Conservation (phyloP, 2,888 invertebrate genomes). For the Bombyx huttoni region DNA sequence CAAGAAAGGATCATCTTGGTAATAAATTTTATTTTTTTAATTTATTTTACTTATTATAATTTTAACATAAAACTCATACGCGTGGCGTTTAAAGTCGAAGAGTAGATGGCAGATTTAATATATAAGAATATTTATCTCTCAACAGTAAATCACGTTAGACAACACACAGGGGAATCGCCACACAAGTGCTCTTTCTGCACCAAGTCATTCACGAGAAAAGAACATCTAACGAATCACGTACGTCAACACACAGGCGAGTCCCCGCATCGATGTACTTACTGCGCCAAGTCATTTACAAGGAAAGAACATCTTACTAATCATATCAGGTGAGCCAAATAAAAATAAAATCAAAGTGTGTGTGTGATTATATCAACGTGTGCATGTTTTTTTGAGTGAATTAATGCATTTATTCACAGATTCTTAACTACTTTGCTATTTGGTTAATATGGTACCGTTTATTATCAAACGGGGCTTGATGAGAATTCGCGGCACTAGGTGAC, state of each 20-base stretch:
- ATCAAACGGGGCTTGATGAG: no score
- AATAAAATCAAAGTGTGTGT: neutral
- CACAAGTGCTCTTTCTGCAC: conserved; percentile 84
- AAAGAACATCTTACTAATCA: conserved; percentile 91
- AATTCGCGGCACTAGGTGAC: no score
- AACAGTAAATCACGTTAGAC: conserved; percentile 78
- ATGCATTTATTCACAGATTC: no score
- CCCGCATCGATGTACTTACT: conserved; percentile 87
- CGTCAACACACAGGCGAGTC: conserved; percentile 91
- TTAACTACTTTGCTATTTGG: no score
- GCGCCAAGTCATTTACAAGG: conserved; percentile 87
- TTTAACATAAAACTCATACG: no score
- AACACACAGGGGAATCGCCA: conserved; percentile 84
- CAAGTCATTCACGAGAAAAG: conserved; percentile 84
- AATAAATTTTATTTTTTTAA: conserved; percentile 4
- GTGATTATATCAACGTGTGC: neutral
- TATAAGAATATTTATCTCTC: conserved; percentile 1
- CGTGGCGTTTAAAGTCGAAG: no score
- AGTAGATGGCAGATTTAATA: no score
- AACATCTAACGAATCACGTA: conserved; percentile 88
- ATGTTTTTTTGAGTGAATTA: no score
- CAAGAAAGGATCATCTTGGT: conserved; percentile 85
- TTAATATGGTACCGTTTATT: no score
- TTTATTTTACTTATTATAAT: no score
- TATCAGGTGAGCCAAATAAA: conserved; percentile 66